Evolutionary conservation across 2,797 vertebrate genomes (phyloP), one percentile per base, ranked within the genome.

Genomic region (Sternarchorhynchus goeldii): DNA sequence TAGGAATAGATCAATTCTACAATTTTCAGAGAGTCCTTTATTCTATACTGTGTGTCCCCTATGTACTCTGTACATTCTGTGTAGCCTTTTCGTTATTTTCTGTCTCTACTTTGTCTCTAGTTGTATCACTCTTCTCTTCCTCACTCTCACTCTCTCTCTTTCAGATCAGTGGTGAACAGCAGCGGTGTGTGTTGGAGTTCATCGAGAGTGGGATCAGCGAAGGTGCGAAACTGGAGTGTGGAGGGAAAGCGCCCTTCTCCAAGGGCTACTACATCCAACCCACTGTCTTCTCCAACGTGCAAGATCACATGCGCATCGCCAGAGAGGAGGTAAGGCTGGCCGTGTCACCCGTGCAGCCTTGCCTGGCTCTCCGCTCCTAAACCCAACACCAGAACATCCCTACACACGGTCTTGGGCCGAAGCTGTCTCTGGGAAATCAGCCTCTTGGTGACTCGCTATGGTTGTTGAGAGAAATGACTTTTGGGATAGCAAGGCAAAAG

Each of bases 181-280:
- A 98, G 88, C 95, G 93, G 83, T 95, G 95, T 81, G 93, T 99
- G 83, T 82, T 99, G 93, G 97, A 97, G 83, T 93, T 94, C 70
- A 95, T 99, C 88, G 95, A 97, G 88, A 98, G 95, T 0, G 98
- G 97, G 17, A 95, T 99, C 88, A 93, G 93, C 0, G 97, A 99
- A 90, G 98, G 98, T 2, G 98, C 98, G 77, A 95, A 94, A 85
- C 91, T 99, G 83, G 98, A 99, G 85, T 99, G 96, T 84, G 98
- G 98, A 18, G 98, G 98, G 73, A 98, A 98, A 92, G 95, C 95
- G 7, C 87, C 94, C 64, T 94, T 95, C 75, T 88, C 93, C 78
- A 98, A 97, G 86, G 98, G 98, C 34, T 98, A 97, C 89, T 99
- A 94, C 92, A 94, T 99, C 25, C 96, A 99, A 84, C 98, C 98